phyloP scores from a whole-genome alignment of 2,888 invertebrate genomes.

The Drosophila limbata region DNA sequence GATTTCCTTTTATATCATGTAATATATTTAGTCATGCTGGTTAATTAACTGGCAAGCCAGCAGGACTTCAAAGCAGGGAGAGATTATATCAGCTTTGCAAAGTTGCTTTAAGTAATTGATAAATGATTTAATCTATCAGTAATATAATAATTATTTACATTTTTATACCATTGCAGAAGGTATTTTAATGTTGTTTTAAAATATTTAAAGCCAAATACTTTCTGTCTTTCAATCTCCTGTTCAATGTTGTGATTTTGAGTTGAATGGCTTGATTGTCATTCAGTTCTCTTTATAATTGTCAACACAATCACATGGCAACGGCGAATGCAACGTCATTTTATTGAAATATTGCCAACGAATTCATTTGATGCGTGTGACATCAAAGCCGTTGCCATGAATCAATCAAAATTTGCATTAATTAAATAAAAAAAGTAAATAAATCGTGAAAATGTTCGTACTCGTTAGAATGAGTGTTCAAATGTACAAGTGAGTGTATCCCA shows the following conservation, averaged over 20 bases:
- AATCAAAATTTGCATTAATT: not conserved
- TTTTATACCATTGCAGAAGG: not conserved
- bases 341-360: not conserved
- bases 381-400: not conserved
- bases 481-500: not conserved
- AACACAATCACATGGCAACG: not conserved
- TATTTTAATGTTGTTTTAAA: not conserved
- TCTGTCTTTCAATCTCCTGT: too few species aligned
- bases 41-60: not conserved
- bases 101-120: not conserved
- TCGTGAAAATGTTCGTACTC: not conserved
- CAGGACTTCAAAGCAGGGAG: not conserved
- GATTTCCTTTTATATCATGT: not conserved
- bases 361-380: not conserved
- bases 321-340: not conserved
- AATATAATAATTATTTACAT: not conserved
- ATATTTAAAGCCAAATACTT: too few species aligned
- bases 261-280: not conserved
- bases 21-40: not conserved
- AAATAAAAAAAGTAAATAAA: constrained; percentile 3
- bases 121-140: not conserved
- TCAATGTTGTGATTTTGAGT: too few species aligned
- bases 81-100: not conserved
- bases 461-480: not conserved
- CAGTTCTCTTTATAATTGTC: not conserved